Evolutionary conservation across 2,113 vertebrate species (phyloP).

Genomic region (Austrofundulus limnaeus): DNA sequence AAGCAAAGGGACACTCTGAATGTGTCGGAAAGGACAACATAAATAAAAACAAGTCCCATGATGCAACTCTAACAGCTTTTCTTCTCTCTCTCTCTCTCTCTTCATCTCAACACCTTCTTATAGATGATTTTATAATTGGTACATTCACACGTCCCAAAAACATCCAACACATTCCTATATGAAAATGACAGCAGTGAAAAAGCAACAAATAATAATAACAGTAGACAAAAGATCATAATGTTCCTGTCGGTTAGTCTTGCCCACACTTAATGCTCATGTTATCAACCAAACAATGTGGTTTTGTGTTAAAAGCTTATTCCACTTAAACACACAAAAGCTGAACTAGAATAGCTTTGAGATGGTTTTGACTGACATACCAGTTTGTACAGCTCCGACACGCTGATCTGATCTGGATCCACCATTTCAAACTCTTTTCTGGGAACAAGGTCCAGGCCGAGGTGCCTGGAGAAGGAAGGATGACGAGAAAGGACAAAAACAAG

Average conservation of each 20-base stretch:
- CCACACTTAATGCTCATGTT: conserved; percentile 20
- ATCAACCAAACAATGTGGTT: conserved; percentile 22
- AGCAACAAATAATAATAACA: background rate
- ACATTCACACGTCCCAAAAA: conserved; percentile 56
- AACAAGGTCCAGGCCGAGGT: conserved; percentile 94
- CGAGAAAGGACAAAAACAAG: background rate
- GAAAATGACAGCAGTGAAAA: conserved; percentile 15
- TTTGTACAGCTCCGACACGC: conserved; percentile 96
- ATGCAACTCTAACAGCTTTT: conserved; percentile 41
- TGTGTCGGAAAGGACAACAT: conserved; percentile 55
- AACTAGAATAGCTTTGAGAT: conserved; percentile 17
- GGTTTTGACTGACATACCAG: conserved; percentile 81
- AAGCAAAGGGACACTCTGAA: conserved; percentile 52
- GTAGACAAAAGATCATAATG: conserved; percentile 4
- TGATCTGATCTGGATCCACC: conserved; percentile 97
- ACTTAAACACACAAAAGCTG: conserved; percentile 25
- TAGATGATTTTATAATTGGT: conserved; percentile 66
- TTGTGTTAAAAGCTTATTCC: no score
- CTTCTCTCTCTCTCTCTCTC: conserved; percentile 6
- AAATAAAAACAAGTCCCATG: conserved; percentile 51
- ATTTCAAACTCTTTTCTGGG: conserved; percentile 98
- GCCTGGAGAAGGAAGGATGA: conserved; percentile 72
- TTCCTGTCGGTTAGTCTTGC: conserved; percentile 19
- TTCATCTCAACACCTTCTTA: conserved; percentile 22
- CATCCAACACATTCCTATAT: conserved; percentile 37